phyloP scores from a whole-genome alignment of 2,888 invertebrate genomes.

The Drosophila atroscutellata region DNA sequence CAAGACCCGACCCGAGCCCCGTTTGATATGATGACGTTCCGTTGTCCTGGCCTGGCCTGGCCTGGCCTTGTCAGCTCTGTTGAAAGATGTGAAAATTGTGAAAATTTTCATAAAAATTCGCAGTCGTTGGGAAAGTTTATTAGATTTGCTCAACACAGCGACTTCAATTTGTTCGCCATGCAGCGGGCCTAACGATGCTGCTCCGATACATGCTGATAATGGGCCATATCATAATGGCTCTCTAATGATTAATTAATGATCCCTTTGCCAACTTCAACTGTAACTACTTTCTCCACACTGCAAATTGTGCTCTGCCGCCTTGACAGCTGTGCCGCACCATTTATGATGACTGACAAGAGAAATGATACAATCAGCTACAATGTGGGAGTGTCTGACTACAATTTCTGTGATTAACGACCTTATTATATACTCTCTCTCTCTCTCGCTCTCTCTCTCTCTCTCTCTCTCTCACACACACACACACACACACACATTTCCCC shows the following conservation, averaged over 20 bases:
- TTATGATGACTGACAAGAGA: conserved; percentile 30
- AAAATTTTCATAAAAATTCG: conserved; percentile 54
- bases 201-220: conserved; percentile 25
- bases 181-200: conserved; percentile 65
- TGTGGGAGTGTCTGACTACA: conserved; percentile 25
- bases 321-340: conserved; percentile 38
- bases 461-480: not conserved
- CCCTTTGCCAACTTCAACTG: not conserved
- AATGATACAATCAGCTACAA: conserved; percentile 26
- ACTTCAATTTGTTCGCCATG: conserved; percentile 61
- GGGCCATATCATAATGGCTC: not conserved
- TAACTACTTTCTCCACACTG: conserved; percentile 3
- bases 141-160: conserved; percentile 48
- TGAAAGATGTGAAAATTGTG: conserved; percentile 56
- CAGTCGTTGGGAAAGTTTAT: conserved; percentile 51
- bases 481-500: not conserved
- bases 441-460: conserved; percentile 18
- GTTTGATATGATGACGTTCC: conserved; percentile 12
- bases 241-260: conserved; percentile 38
- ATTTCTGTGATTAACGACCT: conserved; percentile 71
- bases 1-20: conserved; percentile 12
- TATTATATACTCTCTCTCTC: conserved; percentile 60
- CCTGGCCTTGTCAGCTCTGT: conserved; percentile 30
- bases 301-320: not conserved
- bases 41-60: not conserved